Evolutionary conservation across 1,140 invertebrate genomes (phyloP).

Genomic region (Drosophila varians): DNA sequence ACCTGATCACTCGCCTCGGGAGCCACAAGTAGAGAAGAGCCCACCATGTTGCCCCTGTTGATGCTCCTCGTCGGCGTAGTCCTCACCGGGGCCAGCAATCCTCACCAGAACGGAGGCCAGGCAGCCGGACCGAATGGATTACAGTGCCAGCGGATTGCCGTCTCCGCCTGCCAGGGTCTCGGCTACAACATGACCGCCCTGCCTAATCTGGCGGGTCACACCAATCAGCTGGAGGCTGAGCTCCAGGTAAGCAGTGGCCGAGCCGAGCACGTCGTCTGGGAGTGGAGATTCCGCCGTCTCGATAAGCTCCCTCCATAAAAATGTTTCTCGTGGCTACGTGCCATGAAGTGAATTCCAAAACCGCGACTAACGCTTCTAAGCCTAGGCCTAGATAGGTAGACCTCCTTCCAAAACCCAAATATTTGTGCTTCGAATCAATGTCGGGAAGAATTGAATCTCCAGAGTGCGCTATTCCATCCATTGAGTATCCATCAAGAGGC

Average conservation of each 20-base stretch:
- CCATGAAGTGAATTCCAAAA: conserved; percentile 25
- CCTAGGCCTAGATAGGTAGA: not conserved
- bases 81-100: conserved; percentile 1
- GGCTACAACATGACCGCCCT: conserved; percentile 95
- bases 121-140: conserved; percentile 63
- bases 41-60: not conserved
- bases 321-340: conserved; percentile 62
- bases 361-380: not conserved
- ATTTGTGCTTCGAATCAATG: not conserved
- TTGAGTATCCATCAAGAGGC: not conserved
- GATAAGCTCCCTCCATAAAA: conserved; percentile 67
- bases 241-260: conserved; percentile 88
- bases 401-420: not conserved
- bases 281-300: not conserved
- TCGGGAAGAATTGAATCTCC: not conserved
- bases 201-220: conserved; percentile 92
- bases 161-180: conserved; percentile 92
- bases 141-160: conserved; percentile 91
- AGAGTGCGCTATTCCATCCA: too few relatives aligned
- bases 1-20: not conserved
- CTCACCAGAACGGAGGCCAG: conserved; percentile 12
- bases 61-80: conserved; percentile 5
- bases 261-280: conserved; percentile 15
- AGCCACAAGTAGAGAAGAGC: not conserved
- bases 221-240: conserved; percentile 90